Evolutionary conservation across 2,113 vertebrate genomes (phyloP).

Genomic region (Bubo bubo): DNA sequence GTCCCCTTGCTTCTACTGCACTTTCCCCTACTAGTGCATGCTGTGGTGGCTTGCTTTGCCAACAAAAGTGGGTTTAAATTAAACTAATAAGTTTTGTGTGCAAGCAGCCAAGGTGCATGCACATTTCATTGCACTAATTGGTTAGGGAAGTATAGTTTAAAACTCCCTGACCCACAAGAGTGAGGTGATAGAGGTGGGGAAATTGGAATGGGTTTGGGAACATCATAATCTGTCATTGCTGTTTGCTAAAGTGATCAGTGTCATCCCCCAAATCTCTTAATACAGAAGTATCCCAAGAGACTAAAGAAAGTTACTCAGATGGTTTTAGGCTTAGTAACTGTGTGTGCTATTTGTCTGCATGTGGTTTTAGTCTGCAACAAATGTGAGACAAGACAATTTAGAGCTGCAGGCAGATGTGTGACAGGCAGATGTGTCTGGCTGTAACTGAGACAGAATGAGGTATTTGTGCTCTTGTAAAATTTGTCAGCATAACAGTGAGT

Average conservation of each 20-base stretch:
- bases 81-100: neutral
- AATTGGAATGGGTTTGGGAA: neutral
- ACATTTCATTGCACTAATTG: neutral
- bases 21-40: neutral
- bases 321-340: neutral
- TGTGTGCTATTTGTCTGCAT: neutral
- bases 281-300: neutral
- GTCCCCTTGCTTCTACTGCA: neutral
- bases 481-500: neutral
- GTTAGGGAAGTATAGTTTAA: neutral
- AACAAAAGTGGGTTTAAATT: neutral
- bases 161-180: neutral
- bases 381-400: neutral
- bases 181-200: neutral
- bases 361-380: neutral
- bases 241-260: neutral
- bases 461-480: neutral
- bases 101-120: neutral
- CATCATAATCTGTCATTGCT: neutral
- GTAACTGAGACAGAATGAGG: neutral
- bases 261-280: neutral
- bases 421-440: neutral
- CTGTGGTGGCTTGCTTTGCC: neutral
- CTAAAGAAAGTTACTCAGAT: neutral
- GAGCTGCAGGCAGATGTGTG: neutral